Base-by-base conservation (phyloP, 2,888 invertebrate species). In the Andrena haemorrhoa region DNA sequence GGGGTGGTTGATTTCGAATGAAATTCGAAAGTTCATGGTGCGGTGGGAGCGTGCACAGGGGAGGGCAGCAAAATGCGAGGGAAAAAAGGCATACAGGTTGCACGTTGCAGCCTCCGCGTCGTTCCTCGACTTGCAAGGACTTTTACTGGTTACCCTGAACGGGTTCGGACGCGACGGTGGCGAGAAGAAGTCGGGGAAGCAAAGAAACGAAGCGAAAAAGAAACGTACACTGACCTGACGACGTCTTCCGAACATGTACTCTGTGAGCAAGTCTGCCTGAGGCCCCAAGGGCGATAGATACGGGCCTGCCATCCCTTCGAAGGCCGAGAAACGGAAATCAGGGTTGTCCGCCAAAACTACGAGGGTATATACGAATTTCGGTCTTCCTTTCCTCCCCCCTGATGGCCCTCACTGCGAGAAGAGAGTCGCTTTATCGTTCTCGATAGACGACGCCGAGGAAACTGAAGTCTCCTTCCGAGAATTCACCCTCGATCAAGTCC, bases 221-320 rank as follows among this genome's bases (percentile, higher is more conserved):
- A 90, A 92, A 94, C 93, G 92, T 93, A 93, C 94, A 93, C 94
- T 94, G 93, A 95, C 95, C 95, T 95, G 95, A 88, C 98, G 95
- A 82, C 98, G 95, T 87, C 98, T 95, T 10, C 98, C 98, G 93
- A 98, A 98, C 98, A 98, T 98, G 91, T 98, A 98, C 94, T 98
- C 98, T 20, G 98, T 98, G 65, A 98, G 95, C n/a, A 98, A 95
- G 94, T 98, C 98, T 33, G 97, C 97, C 47, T 98, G 97, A 12
- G 94, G 94, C 75, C 94, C 94, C 61, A 98, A 94, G 0, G 98
- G 97, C 65, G 98, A 97, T 78, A 98, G 94, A 92, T 98, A 98
- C 77, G 98, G 97, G 75, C 98, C 98, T 71, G 98, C 97, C 98
- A 98, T 98, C 69, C 65, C 70, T 51, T 66, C 23, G 64, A 12